Base-by-base conservation (phyloP, 2,797 vertebrate genomes). In the Sebastes wilsoni region DNA sequence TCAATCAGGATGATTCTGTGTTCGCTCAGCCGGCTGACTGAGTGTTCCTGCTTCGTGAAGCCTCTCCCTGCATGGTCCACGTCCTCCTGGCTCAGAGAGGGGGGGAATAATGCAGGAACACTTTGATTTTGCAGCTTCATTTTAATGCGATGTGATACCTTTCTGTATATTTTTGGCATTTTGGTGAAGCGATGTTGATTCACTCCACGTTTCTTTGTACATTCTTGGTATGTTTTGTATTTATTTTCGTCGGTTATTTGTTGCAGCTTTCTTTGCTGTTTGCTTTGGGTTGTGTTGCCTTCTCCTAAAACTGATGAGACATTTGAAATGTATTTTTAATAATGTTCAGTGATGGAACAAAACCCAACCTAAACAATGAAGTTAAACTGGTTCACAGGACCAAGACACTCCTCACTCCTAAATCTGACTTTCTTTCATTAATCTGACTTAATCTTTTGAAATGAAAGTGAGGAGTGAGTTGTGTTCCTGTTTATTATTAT, bases 161-260 rank as follows among this genome's bases (percentile, higher is more conserved):
- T 42, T 42, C 38, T 42, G 38, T 16, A 38, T 42, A 42, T 42
- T 42, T 42, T 42, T 42, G 38, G 0, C 38, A 52, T 52, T 52
- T n/a, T 10, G 20, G 8, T 52, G 8, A 52, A 52, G 18, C 18
- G 16, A 9, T 1, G 4, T 0, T 52, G 49, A n/a, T n/a, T n/a
- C 49, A 52, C 20, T 52, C 20, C 8, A 52, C 4, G 36, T 42
- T 42, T 42, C 12, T 42, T 42, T 42, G 38, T 42, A 42, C 38
- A 0, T 42, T 42, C 38, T 6, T 42, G 38, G 38, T 42, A 42
- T 42, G 38, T 42, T 52, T 20, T 52, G 46, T 0, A 16, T 16
- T 42, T 42, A 16, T 42, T 42, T 42, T 42, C 6, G 38, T 16
- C 13, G 38, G 13, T 42, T 42, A 16, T 16, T 42, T 18, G 46